Evolutionary conservation across 1,140 invertebrate genomes (phyloP).

Genomic region (Grapholita molesta): DNA sequence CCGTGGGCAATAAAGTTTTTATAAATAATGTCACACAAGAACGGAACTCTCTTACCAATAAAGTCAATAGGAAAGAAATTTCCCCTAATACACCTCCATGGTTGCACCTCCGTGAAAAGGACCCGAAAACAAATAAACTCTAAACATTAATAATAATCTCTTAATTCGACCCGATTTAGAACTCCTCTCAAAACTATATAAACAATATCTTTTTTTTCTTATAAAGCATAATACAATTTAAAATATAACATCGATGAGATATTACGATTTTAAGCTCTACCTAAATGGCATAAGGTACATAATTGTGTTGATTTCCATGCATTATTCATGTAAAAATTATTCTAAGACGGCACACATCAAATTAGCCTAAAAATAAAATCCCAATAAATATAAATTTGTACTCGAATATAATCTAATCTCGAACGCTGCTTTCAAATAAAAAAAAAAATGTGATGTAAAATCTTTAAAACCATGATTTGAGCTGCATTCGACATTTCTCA

Average conservation of each 20-base stretch:
- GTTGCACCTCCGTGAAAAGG: background rate
- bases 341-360: background rate
- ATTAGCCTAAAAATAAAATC: slow-evolving; percentile 11
- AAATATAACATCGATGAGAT: background rate
- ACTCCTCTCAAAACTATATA: background rate
- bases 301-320: background rate
- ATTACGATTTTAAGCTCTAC: background rate
- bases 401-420: slow-evolving; percentile 19
- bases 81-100: no score
- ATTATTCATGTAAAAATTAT: background rate
- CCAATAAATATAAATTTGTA: slow-evolving; percentile 17
- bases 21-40: no score
- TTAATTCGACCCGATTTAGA: background rate
- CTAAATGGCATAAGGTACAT: background rate
- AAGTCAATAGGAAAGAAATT: no score
- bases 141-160: slow-evolving; percentile 7
- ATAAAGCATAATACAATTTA: background rate
- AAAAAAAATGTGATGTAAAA: background rate
- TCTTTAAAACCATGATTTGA: background rate
- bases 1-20: no score
- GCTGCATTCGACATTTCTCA: background rate
- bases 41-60: no score
- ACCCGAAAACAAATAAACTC: background rate
- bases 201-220: background rate
- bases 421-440: background rate